Percentiles rank a stretch among this genome's conserved stretches.
These are phyloP conservation scores for Anneissia japonica DNA, from an alignment of 35 echinoderm and acorn worm species.

Conservation along the genomic window DNA sequence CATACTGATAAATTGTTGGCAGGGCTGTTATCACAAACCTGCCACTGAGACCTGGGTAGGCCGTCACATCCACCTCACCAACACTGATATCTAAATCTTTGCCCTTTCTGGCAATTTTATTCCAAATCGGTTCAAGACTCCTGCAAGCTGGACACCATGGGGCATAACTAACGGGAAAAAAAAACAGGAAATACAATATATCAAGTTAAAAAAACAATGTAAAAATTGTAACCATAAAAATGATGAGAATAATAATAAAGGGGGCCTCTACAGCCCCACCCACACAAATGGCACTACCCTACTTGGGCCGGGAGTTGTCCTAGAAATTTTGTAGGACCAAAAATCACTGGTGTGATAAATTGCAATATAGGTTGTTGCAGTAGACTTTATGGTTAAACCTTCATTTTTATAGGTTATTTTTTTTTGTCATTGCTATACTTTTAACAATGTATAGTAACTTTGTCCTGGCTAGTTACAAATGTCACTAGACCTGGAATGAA, in stretches of 20 bases:
- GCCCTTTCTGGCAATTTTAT: constrained; percentile 50
- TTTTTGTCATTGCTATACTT: no score
- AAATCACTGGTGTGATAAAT: no score
- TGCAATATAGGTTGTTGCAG: no score
- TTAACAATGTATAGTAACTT: no score
- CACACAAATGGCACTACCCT: no score
- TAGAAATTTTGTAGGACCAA: no score
- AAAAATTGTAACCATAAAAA: neutral
- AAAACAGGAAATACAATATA: neutral
- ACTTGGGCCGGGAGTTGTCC: no score
- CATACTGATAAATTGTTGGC: constrained; percentile 95
- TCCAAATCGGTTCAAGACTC: constrained; percentile 73
- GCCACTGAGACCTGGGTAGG: constrained; percentile 87
- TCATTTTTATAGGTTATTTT: no score
- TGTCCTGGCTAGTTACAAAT: no score
- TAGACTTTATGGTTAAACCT: no score
- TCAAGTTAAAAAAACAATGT: neutral
- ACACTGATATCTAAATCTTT: constrained; percentile 69
- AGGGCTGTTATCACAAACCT: constrained; percentile 83
- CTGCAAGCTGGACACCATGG: constrained; percentile 99
- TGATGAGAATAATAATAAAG: neutral
- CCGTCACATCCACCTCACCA: constrained; percentile 85
- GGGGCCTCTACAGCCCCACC: no score
- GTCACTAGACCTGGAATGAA: no score
- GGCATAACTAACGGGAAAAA: constrained; percentile 67